phyloP scores from a whole-genome alignment of 2,888 invertebrate genomes.

The Lepidonotus clava region DNA sequence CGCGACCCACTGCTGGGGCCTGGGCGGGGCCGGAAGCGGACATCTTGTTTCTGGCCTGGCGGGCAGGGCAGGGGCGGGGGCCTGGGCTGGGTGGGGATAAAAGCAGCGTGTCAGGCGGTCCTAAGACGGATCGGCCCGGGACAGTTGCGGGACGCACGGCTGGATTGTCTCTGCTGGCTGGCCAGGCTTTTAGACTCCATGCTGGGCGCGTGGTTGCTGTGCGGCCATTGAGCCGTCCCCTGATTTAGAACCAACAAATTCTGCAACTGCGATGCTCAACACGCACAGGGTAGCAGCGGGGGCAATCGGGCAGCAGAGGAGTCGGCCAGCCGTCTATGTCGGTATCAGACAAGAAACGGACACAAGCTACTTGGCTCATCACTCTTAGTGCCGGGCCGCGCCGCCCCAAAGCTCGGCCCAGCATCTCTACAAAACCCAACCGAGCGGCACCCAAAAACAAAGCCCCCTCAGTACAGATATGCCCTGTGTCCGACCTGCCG shows the following conservation, averaged over 20 bases:
- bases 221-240: not conserved
- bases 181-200: constrained; percentile 1
- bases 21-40: not conserved
- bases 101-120: constrained; percentile 29
- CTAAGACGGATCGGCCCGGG: not conserved
- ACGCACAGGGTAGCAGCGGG: not conserved
- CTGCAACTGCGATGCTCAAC: not conserved
- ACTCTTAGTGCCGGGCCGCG: not conserved
- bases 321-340: too few species aligned
- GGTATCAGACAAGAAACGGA: constrained; percentile 40
- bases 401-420: too few species aligned
- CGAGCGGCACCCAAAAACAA: too few species aligned
- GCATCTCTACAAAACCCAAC: too few species aligned
- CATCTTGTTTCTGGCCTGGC: constrained; percentile 26
- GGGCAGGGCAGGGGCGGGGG: not conserved
- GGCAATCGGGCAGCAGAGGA: constrained; percentile 40
- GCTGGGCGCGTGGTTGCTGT: not conserved
- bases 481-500: too few species aligned
- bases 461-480: too few species aligned
- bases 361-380: constrained; percentile 7
- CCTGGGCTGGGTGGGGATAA: not conserved
- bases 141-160: not conserved
- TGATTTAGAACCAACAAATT: constrained; percentile 32
- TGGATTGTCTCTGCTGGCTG: not conserved
- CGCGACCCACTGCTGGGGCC: not conserved